These are phyloP conservation scores for Macropus fuliginosus DNA, from an alignment of 2,797 vertebrate genomes.

Conservation along the genomic window DNA sequence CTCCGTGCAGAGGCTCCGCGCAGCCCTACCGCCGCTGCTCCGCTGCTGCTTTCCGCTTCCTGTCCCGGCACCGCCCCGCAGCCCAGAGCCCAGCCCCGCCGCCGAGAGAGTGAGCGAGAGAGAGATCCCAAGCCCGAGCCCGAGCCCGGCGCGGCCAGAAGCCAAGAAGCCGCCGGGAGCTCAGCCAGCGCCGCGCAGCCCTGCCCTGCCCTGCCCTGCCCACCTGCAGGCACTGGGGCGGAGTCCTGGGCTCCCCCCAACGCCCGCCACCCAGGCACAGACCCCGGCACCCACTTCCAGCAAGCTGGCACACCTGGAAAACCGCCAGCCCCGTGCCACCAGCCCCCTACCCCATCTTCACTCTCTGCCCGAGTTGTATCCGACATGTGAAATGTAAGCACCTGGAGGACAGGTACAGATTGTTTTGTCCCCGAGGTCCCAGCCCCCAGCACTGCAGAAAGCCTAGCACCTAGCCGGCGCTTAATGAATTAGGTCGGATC, in stretches of 20 bases:
- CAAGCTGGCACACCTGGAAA: background rate
- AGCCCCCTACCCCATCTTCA: background rate
- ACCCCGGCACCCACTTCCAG: background rate
- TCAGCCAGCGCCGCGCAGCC: accelerated
- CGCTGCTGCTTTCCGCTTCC: slow-evolving; percentile 85
- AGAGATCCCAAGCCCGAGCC: slow-evolving; percentile 59
- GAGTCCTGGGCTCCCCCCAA: background rate
- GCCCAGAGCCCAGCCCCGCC: slow-evolving; percentile 70
- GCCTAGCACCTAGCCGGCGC: background rate
- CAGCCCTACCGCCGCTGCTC: slow-evolving; percentile 58
- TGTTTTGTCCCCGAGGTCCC: background rate
- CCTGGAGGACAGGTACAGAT: background rate
- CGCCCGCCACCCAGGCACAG: background rate
- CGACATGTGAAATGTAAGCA: background rate
- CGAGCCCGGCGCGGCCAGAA: slow-evolving; percentile 23
- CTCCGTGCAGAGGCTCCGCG: slow-evolving; percentile 72
- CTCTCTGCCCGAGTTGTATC: background rate
- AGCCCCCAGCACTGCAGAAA: background rate
- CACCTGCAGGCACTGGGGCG: slow-evolving; percentile 40
- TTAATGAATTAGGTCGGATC: background rate
- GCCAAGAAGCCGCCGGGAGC: accelerated
- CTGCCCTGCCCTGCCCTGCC: slow-evolving; percentile 50
- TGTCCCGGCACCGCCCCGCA: slow-evolving; percentile 82
- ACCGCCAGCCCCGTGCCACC: background rate
- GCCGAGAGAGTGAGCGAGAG: slow-evolving; percentile 74